phyloP scores from a whole-genome alignment of 2,888 invertebrate genomes.

The Metallyticus violacea region DNA sequence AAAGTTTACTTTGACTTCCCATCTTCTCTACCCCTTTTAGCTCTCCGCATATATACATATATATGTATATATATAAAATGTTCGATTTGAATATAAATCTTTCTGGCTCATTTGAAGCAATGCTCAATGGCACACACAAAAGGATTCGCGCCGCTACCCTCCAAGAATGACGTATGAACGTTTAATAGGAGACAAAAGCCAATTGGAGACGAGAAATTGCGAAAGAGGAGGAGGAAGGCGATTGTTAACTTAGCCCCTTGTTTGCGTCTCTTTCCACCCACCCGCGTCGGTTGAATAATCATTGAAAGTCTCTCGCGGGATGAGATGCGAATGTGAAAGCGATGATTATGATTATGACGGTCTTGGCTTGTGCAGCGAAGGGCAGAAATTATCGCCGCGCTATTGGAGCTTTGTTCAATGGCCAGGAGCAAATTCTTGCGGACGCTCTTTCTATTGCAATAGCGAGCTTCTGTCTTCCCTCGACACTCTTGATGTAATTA shows the following conservation, averaged over 20 bases:
- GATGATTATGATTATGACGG: slow-evolving; percentile 18
- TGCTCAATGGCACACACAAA: slow-evolving; percentile 14
- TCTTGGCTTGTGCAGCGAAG: not conserved
- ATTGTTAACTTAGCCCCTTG: slow-evolving; percentile 28
- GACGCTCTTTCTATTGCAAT: not conserved
- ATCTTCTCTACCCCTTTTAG: not conserved
- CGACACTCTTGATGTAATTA: not conserved
- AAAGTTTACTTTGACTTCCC: slow-evolving; percentile 14
- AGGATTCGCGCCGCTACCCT: not conserved
- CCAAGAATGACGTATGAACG: slow-evolving; percentile 45
- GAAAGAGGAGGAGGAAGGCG: not conserved
- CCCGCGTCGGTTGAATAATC: slow-evolving; percentile 21
- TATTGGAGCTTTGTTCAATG: slow-evolving; percentile 19
- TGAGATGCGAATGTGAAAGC: not conserved
- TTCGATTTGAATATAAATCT: slow-evolving; percentile 28
- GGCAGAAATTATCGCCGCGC: slow-evolving; percentile 21
- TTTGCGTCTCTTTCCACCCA: not conserved
- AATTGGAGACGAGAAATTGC: slow-evolving; percentile 40
- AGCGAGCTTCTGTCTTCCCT: no score
- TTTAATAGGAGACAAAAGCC: slow-evolving; percentile 44
- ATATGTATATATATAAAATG: not conserved
- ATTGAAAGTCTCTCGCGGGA: slow-evolving; percentile 16
- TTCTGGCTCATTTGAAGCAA: slow-evolving; percentile 31
- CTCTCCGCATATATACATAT: not conserved
- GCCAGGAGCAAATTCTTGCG: not conserved